phyloP scores from a whole-genome alignment of 2,113 vertebrate species.

The Ancistrus triradiatus region DNA sequence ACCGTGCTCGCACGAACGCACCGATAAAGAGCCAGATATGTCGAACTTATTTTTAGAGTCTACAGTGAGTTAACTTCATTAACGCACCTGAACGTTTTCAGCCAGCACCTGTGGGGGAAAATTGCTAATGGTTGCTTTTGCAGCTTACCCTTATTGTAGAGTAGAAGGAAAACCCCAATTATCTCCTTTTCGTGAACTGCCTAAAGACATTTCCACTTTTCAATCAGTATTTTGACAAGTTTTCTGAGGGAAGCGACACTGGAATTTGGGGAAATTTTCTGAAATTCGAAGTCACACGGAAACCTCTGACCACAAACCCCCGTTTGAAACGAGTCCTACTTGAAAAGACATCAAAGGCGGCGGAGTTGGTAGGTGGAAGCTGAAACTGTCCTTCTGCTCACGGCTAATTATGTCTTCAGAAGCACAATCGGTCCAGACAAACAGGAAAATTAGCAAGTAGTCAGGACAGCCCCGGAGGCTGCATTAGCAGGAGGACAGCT shows the following conservation, averaged over 20 bases:
- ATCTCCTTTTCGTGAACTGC: neutral
- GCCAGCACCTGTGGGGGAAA: neutral
- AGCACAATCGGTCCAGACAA: conserved; percentile 49
- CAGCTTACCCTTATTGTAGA: neutral
- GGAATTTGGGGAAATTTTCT: neutral
- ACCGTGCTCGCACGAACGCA: neutral
- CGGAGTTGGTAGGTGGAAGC: conserved; percentile 31
- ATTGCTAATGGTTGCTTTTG: neutral
- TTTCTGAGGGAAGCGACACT: neutral
- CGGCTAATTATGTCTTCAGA: conserved; percentile 57
- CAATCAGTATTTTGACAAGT: neutral
- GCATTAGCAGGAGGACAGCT: conserved; percentile 11
- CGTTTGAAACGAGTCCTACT: neutral
- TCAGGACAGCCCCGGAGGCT: conserved; percentile 48
- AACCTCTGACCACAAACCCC: conserved; percentile 13
- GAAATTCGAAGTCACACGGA: conserved; percentile 23
- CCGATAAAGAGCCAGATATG: neutral
- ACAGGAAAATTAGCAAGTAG: conserved; percentile 56
- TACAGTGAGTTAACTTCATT: no score
- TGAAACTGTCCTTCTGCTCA: conserved; percentile 30
- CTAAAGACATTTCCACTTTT: neutral
- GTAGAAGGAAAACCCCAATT: conserved; percentile 7
- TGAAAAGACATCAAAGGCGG: conserved; percentile 35
- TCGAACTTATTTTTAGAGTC: neutral
- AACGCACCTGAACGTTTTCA: no score